A percentile compares a stretch with the other conserved stretches of the same genome.
Evolutionary conservation across 2,888 invertebrate genomes (phyloP).

Genomic region (Drosophila bunnanda): DNA sequence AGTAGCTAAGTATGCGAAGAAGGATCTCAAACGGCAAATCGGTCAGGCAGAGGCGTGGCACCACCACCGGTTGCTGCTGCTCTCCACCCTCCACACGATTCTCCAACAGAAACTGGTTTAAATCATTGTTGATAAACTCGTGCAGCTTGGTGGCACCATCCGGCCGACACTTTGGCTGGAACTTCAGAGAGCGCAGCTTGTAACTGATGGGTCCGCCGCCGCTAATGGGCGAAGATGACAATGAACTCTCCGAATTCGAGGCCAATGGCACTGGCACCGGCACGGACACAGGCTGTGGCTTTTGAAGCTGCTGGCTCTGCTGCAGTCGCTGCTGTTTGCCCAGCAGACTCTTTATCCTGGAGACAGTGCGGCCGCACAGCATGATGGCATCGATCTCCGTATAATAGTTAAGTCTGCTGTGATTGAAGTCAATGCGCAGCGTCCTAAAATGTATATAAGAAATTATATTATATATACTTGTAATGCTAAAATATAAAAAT

Average conservation of each 20-base stretch:
- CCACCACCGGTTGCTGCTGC: not conserved
- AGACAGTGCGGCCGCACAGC: constrained; percentile 88
- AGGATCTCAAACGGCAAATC: constrained; percentile 90
- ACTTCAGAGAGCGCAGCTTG: constrained; percentile 83
- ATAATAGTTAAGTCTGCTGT: constrained; percentile 92
- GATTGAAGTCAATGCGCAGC: constrained; percentile 94
- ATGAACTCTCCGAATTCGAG: not conserved
- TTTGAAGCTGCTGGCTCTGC: not conserved
- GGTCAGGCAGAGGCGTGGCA: constrained; percentile 60
- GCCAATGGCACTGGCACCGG: not conserved
- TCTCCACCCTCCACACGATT: constrained; percentile 35
- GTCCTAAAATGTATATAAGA: constrained; percentile 85
- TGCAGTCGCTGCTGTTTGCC: constrained; percentile 59
- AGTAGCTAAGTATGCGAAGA: constrained; percentile 90
- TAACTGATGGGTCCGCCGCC: constrained; percentile 81
- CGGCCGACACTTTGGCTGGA: constrained; percentile 79
- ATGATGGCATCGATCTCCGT: constrained; percentile 94
- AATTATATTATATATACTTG: too few species aligned
- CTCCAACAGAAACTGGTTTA: constrained; percentile 81
- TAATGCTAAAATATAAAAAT: too few species aligned
- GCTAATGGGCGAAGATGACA: not conserved
- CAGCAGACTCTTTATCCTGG: constrained; percentile 74
- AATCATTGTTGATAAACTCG: constrained; percentile 83
- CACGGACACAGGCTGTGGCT: not conserved
- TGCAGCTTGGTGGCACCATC: constrained; percentile 78